Evolutionary conservation across 2,888 invertebrate genomes (phyloP).

Genomic region (Dryomyza anilis): DNA sequence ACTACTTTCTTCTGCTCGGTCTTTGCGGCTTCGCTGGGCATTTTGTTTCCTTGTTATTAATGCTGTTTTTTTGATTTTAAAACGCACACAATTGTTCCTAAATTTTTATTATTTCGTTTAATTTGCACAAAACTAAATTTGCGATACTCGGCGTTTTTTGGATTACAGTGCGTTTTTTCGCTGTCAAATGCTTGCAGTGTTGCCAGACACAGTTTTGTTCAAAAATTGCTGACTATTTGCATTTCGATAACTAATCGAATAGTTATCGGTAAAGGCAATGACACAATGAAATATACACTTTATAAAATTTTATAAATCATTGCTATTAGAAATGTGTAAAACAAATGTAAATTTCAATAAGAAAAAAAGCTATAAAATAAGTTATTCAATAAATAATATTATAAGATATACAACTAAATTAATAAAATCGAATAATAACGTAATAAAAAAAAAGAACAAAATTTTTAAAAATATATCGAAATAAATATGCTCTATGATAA

Average conservation of each 20-base stretch:
- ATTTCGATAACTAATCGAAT: background rate
- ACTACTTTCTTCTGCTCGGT: slow-evolving; percentile 47
- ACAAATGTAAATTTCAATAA: background rate
- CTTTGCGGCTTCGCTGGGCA: slow-evolving; percentile 52
- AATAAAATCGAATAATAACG: background rate
- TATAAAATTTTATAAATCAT: background rate
- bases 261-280: background rate
- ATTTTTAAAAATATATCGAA: too few species aligned
- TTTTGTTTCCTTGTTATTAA: slow-evolving; percentile 32
- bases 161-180: slow-evolving; percentile 48
- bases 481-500: too few species aligned
- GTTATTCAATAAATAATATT: background rate
- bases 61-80: too few species aligned
- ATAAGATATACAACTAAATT: background rate
- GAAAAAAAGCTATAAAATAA: background rate
- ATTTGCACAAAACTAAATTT: slow-evolving; percentile 23
- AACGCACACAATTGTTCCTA: background rate
- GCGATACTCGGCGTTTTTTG: slow-evolving; percentile 33
- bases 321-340: too few species aligned
- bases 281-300: too few species aligned
- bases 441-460: background rate
- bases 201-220: slow-evolving; percentile 14
- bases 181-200: slow-evolving; percentile 29
- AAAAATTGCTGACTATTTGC: background rate
- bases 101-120: background rate